Conservation (phyloP, 2,888 invertebrate genomes). For the Syrista parreyssii region DNA sequence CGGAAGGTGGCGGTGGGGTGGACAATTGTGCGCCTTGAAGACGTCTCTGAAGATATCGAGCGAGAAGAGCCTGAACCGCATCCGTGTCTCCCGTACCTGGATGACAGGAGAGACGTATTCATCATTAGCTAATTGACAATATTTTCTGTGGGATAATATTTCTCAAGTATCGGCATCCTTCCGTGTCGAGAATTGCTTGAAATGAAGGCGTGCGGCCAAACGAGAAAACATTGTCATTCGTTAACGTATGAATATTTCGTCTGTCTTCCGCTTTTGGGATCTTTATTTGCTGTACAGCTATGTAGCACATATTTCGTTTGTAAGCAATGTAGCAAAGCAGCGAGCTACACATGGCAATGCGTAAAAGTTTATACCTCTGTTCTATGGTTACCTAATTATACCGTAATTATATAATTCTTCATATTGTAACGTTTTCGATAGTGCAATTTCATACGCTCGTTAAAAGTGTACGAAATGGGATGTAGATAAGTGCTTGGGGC, state of each 20-base stretch:
- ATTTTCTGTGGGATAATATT: constrained; percentile 22
- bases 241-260: constrained; percentile 31
- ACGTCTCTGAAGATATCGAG: constrained; percentile 54
- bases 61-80: constrained; percentile 54
- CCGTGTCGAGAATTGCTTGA: neutral
- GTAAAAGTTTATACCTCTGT: too few relatives aligned
- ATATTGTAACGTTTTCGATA: too few relatives aligned
- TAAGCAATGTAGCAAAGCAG: too few relatives aligned
- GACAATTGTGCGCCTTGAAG: constrained; percentile 51
- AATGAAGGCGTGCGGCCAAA: constrained; percentile 16
- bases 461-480: too few relatives aligned
- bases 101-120: constrained; percentile 47
- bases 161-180: too few relatives aligned
- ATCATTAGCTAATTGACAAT: constrained; percentile 42
- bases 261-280: constrained; percentile 23
- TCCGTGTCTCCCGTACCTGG: constrained; percentile 51
- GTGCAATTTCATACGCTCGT: too few relatives aligned
- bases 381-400: too few relatives aligned
- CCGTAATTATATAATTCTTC: too few relatives aligned
- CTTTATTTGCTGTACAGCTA: too few relatives aligned
- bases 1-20: constrained; percentile 53
- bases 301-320: too few relatives aligned
- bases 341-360: too few relatives aligned
- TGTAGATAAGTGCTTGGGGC: too few relatives aligned
- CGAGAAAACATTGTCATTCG: constrained; percentile 40